Base-by-base conservation (phyloP, 2,888 invertebrate species). In the Diaprepes abbreviatus region DNA sequence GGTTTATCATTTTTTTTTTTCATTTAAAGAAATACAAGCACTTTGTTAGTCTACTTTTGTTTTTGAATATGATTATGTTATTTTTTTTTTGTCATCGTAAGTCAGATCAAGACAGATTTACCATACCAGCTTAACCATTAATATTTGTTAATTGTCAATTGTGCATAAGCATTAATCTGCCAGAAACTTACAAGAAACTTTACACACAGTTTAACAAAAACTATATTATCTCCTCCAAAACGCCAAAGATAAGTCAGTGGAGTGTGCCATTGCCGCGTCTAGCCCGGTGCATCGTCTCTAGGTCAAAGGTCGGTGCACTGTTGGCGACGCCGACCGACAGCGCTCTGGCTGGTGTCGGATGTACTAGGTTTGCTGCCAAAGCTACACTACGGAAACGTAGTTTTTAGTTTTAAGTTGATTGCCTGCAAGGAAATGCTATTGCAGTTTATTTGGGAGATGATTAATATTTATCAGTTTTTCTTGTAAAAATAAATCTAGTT, bases 301-400 rank as follows among this genome's bases (percentile, higher is more conserved):
- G 67, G 71, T 68, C 71, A 67, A 71, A 71, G 67, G 55, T 71
- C 71, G 64, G 14, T 66, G 71, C 55, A 63, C 71, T 68, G 31
- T 17, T 59, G 66, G 60, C 65, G 59, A 40, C 62, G 69, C 12
- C 64, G 21, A 9, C 40, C 31, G 16, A 31, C 24, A n/a, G 36
- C 45, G 40, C 33, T 43, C 5, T 24, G 55, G 14, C 54, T 52
- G 55, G n/a, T 19, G 40, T 35, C 43, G 28, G 31, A 16, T 45
- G 12, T 38, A 28, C 50, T 58, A 16, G 57, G 24, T 14, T 36
- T 12, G 24, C n/a, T 40, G 57, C 57, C 57, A 40, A 40, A 57
- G 38, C 40, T 36, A 28, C 12, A 6, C 7, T 21, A 6, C 24
- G 40, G 38, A 57, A 28, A 24, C 40, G 38, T 24, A 38, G 35